Evolutionary conservation across 1,140 invertebrate species (phyloP).

Genomic region (Drosophila takahashii): DNA sequence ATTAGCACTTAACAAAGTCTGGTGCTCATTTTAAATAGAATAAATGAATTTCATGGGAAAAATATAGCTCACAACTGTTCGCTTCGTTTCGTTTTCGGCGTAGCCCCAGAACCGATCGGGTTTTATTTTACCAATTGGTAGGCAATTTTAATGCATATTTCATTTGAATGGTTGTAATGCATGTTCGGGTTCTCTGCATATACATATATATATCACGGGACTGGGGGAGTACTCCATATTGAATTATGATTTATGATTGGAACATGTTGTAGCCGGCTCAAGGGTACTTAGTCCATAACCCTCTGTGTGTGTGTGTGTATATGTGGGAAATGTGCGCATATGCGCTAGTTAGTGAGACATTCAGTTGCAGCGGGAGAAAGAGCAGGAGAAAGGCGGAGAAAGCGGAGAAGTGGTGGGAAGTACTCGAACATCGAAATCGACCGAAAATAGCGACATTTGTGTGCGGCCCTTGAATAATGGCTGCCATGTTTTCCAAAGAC

Average conservation of each 20-base stretch:
- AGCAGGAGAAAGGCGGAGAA: constrained; percentile 23
- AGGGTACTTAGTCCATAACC: constrained; percentile 63
- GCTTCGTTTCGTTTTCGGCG: too few relatives aligned
- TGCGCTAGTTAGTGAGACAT: constrained; percentile 78
- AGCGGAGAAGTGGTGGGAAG: constrained; percentile 65
- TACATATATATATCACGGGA: constrained; percentile 1
- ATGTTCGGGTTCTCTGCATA: constrained; percentile 31
- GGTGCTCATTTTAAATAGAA: constrained; percentile 16
- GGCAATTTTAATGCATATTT: constrained; percentile 80
- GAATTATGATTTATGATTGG: constrained; percentile 80
- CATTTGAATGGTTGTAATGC: constrained; percentile 69
- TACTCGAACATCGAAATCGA: constrained; percentile 42
- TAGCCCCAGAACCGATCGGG: constrained; percentile 41
- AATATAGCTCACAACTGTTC: constrained; percentile 34
- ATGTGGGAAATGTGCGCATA: constrained; percentile 75
- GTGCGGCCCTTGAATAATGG: constrained; percentile 55
- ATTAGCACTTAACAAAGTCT: constrained; percentile 79
- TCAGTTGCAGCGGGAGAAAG: constrained; percentile 43
- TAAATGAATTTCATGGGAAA: constrained; percentile 60
- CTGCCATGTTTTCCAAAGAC: constrained; percentile 62
- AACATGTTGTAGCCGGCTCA: constrained; percentile 73
- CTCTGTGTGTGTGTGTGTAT: constrained; percentile 1
- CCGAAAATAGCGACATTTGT: constrained; percentile 82
- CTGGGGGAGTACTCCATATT: constrained; percentile 72
- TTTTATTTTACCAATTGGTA: constrained; percentile 68